Evolutionary conservation across 2,797 vertebrate genomes (phyloP).

Genomic region (Morelia viridis): DNA sequence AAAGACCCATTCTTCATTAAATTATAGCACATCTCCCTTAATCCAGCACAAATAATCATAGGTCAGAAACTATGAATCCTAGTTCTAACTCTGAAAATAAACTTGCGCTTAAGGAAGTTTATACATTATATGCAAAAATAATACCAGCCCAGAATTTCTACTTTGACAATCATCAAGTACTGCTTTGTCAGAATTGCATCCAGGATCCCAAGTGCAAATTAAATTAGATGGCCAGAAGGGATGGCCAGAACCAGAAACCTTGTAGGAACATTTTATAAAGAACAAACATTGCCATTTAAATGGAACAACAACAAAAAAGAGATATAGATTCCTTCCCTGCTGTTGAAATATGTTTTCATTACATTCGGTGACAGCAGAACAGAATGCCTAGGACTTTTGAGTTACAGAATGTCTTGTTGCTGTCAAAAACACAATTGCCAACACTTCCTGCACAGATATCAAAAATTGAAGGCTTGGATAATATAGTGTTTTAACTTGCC

Average conservation of each 20-base stretch:
- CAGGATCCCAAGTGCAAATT: not conserved
- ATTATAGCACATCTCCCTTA: not conserved
- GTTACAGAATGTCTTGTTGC: conserved; percentile 55
- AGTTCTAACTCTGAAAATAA: not conserved
- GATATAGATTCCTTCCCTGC: conserved; percentile 56
- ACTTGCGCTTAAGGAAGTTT: not conserved
- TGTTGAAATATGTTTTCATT: conserved; percentile 67
- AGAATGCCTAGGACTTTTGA: conserved; percentile 46
- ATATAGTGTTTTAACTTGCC: conserved; percentile 49
- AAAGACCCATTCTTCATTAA: not conserved
- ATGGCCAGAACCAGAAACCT: not conserved
- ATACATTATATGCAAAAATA: not conserved
- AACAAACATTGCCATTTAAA: conserved; percentile 43
- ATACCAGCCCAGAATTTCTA: not conserved
- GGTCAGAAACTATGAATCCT: not conserved
- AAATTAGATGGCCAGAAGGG: not conserved
- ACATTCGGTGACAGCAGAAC: conserved; percentile 67
- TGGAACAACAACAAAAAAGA: conserved; percentile 50
- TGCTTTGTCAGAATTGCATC: not conserved
- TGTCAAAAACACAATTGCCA: conserved; percentile 62
- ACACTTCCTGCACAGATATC: conserved; percentile 42
- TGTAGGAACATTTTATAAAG: not conserved
- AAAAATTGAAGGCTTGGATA: conserved; percentile 59
- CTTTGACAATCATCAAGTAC: not conserved
- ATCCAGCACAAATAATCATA: not conserved